phyloP scores from a whole-genome alignment of 2,113 vertebrate species.

The Lampris incognitus region DNA sequence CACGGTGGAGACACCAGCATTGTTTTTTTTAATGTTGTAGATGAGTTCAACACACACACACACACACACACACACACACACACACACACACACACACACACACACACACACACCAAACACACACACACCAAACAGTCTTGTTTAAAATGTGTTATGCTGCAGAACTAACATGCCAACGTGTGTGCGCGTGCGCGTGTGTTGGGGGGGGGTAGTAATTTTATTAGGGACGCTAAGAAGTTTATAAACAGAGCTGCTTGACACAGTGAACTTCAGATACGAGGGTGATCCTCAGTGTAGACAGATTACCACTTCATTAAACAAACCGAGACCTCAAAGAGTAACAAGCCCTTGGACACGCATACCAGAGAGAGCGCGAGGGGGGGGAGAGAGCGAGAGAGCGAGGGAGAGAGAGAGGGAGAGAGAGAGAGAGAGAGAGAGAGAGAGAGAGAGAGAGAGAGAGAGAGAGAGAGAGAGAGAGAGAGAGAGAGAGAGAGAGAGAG shows the following conservation, averaged over 20 bases:
- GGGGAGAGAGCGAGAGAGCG: background rate
- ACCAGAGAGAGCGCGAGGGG: constrained; percentile 42
- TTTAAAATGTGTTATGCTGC: too few relatives aligned
- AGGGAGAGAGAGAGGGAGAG: too few relatives aligned
- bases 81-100: background rate
- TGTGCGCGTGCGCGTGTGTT: background rate
- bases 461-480: too few relatives aligned
- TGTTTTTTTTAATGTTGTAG: constrained; percentile 53
- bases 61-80: background rate
- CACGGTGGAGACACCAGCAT: constrained; percentile 45
- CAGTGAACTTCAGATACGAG: constrained; percentile 56
- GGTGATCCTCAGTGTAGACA: constrained; percentile 74
- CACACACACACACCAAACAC: too few relatives aligned
- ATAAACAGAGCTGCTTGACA: constrained; percentile 64
- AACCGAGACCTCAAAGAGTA: constrained; percentile 69
- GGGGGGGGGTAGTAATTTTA: constrained; percentile 25
- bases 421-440: too few relatives aligned
- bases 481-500: too few relatives aligned
- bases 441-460: too few relatives aligned
- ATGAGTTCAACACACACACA: constrained; percentile 38
- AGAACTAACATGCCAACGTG: too few relatives aligned
- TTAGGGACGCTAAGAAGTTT: constrained; percentile 59
- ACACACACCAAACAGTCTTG: too few relatives aligned
- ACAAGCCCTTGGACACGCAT: constrained; percentile 67
- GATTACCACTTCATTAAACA: constrained; percentile 80